These are phyloP conservation scores for Paracentrotus lividus DNA, from an alignment of 53 echinoderm and acorn worm species.

Conservation along the genomic window DNA sequence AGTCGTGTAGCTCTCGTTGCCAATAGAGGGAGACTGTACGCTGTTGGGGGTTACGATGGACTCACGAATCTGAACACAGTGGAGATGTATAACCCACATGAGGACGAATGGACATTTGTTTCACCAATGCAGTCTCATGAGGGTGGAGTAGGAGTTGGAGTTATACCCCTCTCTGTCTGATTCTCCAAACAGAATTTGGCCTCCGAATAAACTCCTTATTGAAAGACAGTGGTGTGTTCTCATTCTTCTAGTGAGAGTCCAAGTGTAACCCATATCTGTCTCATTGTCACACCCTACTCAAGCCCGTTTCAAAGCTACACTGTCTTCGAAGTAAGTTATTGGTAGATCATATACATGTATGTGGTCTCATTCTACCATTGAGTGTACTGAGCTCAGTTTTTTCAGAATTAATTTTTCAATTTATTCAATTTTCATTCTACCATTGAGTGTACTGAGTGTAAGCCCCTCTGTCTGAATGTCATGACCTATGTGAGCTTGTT, in stretches of 20 bases:
- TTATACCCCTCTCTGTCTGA: conserved; percentile 82
- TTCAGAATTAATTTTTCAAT: no score
- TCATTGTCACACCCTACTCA: background rate
- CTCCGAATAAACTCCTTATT: no score
- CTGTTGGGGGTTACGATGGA: conserved; percentile 97
- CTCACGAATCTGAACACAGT: conserved; percentile 92
- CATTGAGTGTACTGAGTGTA: no score
- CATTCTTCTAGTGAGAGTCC: conserved; percentile 95
- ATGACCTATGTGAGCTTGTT: background rate
- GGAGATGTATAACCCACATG: conserved; percentile 86
- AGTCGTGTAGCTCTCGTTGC: conserved; percentile 96
- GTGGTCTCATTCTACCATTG: no score
- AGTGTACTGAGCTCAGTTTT: no score
- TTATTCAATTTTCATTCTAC: no score
- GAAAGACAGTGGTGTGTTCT: no score
- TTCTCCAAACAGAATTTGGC: background rate
- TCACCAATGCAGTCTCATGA: conserved; percentile 90
- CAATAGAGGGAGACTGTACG: conserved; percentile 92
- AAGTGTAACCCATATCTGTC: conserved; percentile 84
- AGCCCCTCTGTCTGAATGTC: no score
- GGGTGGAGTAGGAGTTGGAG: conserved; percentile 97
- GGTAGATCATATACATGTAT: no score
- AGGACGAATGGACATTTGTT: conserved; percentile 87
- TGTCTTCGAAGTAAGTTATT: background rate
- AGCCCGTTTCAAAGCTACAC: background rate